Evolutionary conservation across 2,113 vertebrate genomes (phyloP), one percentile per base, ranked within the genome.

Genomic region (Peromyscus maniculatus): DNA sequence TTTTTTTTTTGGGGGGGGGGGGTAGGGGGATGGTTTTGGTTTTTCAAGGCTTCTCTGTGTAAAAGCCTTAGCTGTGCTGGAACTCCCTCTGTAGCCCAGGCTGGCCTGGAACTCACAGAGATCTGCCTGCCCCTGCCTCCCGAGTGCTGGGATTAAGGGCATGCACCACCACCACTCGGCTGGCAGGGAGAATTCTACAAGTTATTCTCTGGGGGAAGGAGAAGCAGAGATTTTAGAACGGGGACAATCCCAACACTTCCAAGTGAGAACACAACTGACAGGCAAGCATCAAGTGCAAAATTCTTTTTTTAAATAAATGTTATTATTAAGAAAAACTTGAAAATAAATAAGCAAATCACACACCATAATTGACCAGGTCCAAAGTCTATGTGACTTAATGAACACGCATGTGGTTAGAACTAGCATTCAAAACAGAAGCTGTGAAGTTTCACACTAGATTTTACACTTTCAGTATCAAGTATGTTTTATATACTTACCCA

Each of bases 241-340:
- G 62, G 28, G 16, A 10, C 24, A 24, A 75, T 69, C 94, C 96
- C 97, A 94, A 91, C 84, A 97, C 97, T 91, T 88, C 95, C 95
- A 96, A 98, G 97, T 90, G 96, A 97, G 95, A 98, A 97, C 96
- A 92, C 83, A 97, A 96, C 62, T 79, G 75, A 97, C 16, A 91
- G 33, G 36, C 26, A 71, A 93, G 52, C 21, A 36, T 62, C 57
- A 84, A 24, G 66, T 17, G 33, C 59, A 71, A 86, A 33, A 26
- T 64, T 43, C 67, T 89, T 2, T 28, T n/a, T 7, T 11, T 10
- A 57, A n/a, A n/a, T 15, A 74, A 74, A 74, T 4, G 8, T 84
- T 84, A n/a, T 82, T 82, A 43, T 43, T 28, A 66, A 86, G n/a
- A 31, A 66, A 84, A 86, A 11, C n/a, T 66, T 66, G 59, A 86